Evolutionary conservation across 2,113 vertebrate species (phyloP).

Genomic region (Anoura caudifer): DNA sequence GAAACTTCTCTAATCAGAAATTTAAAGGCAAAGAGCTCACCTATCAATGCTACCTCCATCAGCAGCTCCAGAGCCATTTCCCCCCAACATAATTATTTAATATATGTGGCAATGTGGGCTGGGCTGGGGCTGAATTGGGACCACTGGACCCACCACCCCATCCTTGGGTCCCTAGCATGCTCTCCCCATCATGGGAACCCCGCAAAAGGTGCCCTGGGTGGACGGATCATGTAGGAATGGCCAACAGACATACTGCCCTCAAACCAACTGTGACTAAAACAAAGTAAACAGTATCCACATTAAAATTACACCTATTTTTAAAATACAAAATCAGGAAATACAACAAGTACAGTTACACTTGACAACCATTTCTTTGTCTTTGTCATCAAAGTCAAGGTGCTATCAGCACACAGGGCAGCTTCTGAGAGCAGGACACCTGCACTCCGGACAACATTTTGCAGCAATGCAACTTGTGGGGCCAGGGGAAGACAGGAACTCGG

Average conservation of each 20-base stretch:
- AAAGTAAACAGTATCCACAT: neutral
- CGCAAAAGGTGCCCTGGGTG: neutral
- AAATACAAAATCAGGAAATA: neutral
- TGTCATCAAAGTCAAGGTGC: neutral
- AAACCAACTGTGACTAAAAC: neutral
- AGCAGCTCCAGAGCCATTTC: neutral
- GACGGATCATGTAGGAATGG: accelerated
- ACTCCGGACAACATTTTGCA: neutral
- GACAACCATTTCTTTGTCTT: neutral
- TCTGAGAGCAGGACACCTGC: neutral
- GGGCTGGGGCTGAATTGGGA: neutral
- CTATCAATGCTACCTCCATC: neutral
- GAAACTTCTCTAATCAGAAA: slow-evolving; percentile 1
- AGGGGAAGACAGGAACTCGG: neutral
- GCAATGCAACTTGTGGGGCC: neutral
- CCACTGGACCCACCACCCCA: neutral
- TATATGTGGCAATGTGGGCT: neutral
- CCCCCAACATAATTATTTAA: neutral
- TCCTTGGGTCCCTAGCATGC: accelerated
- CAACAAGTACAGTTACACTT: neutral
- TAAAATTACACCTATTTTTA: neutral
- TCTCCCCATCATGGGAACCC: accelerated
- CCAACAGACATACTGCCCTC: neutral
- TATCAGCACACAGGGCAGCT: neutral
- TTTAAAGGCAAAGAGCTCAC: neutral